Percentiles rank a stretch among this genome's conserved stretches.
These are phyloP conservation scores for Lytechinus variegatus DNA, from an alignment of 35 echinoderm and acorn worm species.

Conservation along the genomic window DNA sequence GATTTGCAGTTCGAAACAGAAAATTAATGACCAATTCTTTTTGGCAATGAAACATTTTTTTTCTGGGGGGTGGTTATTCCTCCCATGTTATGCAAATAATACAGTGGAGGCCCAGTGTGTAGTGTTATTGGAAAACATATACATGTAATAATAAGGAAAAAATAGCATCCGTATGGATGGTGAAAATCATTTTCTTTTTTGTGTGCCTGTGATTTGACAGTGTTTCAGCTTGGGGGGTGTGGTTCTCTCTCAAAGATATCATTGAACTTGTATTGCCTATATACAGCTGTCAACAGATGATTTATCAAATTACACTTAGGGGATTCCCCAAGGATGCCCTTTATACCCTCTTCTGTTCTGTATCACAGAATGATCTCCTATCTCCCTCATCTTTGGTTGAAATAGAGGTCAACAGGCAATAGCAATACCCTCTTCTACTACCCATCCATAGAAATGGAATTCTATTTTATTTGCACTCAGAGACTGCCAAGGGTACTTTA, in stretches of 20 bases:
- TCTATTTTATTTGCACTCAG: neutral
- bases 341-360: neutral
- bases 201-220: too few species aligned
- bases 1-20: neutral
- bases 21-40: too few species aligned
- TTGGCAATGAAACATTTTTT: too few species aligned
- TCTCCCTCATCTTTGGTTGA: neutral
- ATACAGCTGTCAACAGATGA: neutral
- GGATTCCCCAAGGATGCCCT: neutral
- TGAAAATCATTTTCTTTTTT: too few species aligned
- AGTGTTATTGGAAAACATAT: too few species aligned
- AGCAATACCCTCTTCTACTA: neutral
- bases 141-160: too few species aligned
- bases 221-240: too few species aligned
- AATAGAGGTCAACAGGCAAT: neutral
- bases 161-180: too few species aligned
- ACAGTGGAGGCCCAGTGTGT: too few species aligned
- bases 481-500: neutral
- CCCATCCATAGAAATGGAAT: neutral
- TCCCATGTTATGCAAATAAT: too few species aligned
- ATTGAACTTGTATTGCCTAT: neutral
- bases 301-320: slow-evolving; percentile 2
- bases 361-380: neutral
- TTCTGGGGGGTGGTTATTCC: too few species aligned
- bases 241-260: neutral